Percentiles rank a stretch among this genome's conserved stretches.
Conservation (phyloP, 1,140 invertebrate genomes). For the Hyphantria cunea region DNA sequence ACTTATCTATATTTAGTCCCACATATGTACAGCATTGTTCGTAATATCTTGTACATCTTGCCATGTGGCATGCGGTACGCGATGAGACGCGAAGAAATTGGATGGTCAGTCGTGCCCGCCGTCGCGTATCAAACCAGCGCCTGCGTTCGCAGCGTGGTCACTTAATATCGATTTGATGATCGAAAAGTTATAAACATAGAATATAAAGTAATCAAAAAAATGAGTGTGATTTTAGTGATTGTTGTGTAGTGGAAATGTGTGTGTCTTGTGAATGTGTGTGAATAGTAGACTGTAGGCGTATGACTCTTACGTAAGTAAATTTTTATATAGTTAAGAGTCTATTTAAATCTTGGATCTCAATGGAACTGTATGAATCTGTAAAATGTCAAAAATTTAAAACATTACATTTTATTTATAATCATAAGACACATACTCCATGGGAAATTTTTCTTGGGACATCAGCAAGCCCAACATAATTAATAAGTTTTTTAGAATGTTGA, state of each 20-base stretch:
- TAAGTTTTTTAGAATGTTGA: too few relatives aligned
- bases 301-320: conserved; percentile 37
- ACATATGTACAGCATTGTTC: conserved; percentile 26
- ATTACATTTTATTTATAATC: not conserved
- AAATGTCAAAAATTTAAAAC: too few relatives aligned
- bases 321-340: not conserved
- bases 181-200: not conserved
- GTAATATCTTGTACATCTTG: conserved; percentile 30
- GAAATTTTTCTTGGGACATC: too few relatives aligned
- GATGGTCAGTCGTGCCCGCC: conserved; percentile 50
- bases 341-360: too few relatives aligned
- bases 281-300: not conserved
- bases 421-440: not conserved
- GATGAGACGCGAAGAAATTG: conserved; percentile 47
- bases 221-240: conserved; percentile 30
- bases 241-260: conserved; percentile 31
- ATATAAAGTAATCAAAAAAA: conserved; percentile 1
- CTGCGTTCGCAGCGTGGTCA: conserved; percentile 38
- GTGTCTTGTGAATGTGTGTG: conserved; percentile 22
- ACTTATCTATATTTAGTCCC: conserved; percentile 30
- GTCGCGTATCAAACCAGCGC: conserved; percentile 52
- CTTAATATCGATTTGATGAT: conserved; percentile 16
- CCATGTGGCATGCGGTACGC: conserved; percentile 32
- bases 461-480: too few relatives aligned
- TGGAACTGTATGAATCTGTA: not conserved